phyloP scores from a whole-genome alignment of 2,888 invertebrate species.

The Temnothorax unifasciatus region DNA sequence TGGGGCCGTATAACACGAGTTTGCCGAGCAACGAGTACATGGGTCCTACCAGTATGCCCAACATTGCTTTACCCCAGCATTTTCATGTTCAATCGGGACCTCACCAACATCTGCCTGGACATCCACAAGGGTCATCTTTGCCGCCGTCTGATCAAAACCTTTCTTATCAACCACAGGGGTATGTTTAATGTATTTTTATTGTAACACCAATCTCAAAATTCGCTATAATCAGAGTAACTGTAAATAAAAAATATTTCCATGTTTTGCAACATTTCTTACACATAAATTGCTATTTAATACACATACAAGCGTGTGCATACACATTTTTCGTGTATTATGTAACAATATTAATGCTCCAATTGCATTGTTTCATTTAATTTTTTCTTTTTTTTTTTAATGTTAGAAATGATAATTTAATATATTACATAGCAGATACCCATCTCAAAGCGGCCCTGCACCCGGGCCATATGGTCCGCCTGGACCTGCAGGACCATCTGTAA shows the following conservation, averaged over 20 bases:
- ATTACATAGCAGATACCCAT: conserved; percentile 78
- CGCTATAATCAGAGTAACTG: not conserved
- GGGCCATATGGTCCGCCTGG: conserved; percentile 80
- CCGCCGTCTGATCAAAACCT: conserved; percentile 78
- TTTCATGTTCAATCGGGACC: conserved; percentile 81
- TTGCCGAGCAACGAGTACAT: conserved; percentile 80
- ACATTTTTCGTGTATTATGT: not conserved
- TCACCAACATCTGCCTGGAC: conserved; percentile 79
- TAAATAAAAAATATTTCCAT: not conserved
- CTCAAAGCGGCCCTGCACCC: conserved; percentile 77
- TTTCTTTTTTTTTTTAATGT: conserved; percentile 10
- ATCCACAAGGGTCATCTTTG: conserved; percentile 73
- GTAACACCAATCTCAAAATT: not conserved
- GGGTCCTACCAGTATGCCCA: conserved; percentile 78
- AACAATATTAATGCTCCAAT: not conserved
- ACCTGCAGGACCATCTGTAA: conserved; percentile 76
- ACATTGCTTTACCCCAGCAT: conserved; percentile 81
- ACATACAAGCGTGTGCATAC: no score
- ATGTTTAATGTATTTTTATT: conserved; percentile 53
- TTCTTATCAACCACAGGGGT: conserved; percentile 81
- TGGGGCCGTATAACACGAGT: conserved; percentile 79
- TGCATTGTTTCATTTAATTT: not conserved
- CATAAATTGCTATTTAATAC: not conserved
- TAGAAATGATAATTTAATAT: conserved; percentile 45
- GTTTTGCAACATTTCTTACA: not conserved